These are phyloP conservation scores for Trichomycterus rosablanca DNA, from an alignment of 2,113 vertebrate genomes.

Conservation along the genomic window DNA sequence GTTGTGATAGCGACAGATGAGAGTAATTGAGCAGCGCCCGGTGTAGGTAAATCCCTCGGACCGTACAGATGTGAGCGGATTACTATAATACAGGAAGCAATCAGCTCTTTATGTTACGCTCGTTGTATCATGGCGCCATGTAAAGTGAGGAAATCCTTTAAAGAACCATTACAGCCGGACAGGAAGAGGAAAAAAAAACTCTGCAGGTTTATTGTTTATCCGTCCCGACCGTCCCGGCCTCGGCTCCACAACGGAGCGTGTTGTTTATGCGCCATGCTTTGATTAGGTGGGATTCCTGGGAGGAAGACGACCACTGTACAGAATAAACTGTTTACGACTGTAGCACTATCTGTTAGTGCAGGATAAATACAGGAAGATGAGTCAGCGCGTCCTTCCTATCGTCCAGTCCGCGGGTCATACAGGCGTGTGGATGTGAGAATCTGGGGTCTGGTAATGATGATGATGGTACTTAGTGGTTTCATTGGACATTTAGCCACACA, in stretches of 20 bases:
- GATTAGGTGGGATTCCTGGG: constrained; percentile 33
- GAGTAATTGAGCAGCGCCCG: too few species aligned
- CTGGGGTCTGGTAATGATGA: too few species aligned
- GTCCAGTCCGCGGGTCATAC: too few species aligned
- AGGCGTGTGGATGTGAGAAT: too few species aligned
- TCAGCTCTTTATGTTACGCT: constrained; percentile 28
- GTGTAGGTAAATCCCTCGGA: constrained; percentile 23
- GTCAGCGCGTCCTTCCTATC: constrained; percentile 27
- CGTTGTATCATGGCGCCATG: constrained; percentile 16
- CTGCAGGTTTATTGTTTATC: constrained; percentile 40
- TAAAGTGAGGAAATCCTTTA: constrained; percentile 33
- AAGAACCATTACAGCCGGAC: constrained; percentile 10
- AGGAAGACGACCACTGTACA: constrained; percentile 26
- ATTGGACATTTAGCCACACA: too few species aligned
- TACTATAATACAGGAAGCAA: constrained; percentile 40
- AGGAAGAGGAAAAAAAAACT: not conserved
- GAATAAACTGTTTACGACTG: constrained; percentile 46
- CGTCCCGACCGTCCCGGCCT: constrained; percentile 28
- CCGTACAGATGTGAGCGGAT: constrained; percentile 31
- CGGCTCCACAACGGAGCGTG: too few species aligned
- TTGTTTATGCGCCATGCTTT: constrained; percentile 39
- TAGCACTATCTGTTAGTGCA: constrained; percentile 44
- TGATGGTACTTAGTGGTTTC: too few species aligned
- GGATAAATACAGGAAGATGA: constrained; percentile 50
- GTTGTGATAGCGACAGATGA: too few species aligned